Evolutionary conservation across 2,113 vertebrate species (phyloP), one percentile per base, ranked within the genome.

Genomic region (Phaethon lepturus): DNA sequence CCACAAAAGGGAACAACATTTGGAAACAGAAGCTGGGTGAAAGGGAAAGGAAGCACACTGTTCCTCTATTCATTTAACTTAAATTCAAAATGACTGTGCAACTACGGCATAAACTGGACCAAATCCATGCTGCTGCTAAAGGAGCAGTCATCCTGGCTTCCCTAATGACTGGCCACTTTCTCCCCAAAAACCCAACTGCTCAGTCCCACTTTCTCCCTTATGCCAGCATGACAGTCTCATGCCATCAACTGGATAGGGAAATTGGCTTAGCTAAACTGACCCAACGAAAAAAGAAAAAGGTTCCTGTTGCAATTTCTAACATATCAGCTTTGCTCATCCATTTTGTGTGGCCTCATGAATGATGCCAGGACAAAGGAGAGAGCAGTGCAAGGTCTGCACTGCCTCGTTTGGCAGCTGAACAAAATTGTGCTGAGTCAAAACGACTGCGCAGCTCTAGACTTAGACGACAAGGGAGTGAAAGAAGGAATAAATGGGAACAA

Each of bases 281-380:
- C 28, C 14, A 3, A 28, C 1, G 0, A 0, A 45, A 50, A 50
- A 56, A 28, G 35, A 50, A 18, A 33, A 45, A 38, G 31, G 55
- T 24, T 79, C 66, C 56, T 55, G 47, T 17, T 44, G 74, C 56
- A 42, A 3, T 35, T 77, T 40, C 55, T 6, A 78, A 44, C 17
- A 1, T 16, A 38, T 47, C 68, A 64, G 38, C 42, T 82, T 55
- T 53, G 52, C 71, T 29, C 9, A 7, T 10, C 64, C 1, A 28
- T 52, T 9, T 6, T 18, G 19, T 0, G 0, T 6, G 5, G 55
- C 29, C 81, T 85, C 5, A 0, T 13, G 56, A 45, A 17, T 7
- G 31, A 24, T 13, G 33, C 9, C 5, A 74, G 20, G 33, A 8
- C 56, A 2, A 3, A 28, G 13, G 29, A n/a, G 13, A 63, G 4